Conservation (phyloP, 2,113 vertebrate species). For the Bubalus kerabau region DNA sequence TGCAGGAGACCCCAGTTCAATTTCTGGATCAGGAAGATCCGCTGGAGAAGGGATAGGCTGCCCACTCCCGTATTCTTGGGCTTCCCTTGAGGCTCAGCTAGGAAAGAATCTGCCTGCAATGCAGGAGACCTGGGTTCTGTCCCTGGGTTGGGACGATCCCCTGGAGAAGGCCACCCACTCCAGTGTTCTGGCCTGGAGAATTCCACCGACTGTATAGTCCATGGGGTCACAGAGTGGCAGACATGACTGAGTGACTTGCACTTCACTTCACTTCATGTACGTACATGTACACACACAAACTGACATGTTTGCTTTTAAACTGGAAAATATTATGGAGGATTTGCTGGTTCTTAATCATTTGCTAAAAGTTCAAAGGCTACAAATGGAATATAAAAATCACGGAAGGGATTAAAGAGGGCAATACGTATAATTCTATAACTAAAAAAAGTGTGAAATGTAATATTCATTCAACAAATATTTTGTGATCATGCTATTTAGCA, state of each 20-base stretch:
- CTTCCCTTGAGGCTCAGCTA: not conserved
- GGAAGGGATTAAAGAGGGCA: not conserved
- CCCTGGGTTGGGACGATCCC: fast-evolving
- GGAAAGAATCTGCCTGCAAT: not conserved
- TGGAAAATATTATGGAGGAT: not conserved
- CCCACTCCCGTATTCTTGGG: not conserved
- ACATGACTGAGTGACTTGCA: not conserved
- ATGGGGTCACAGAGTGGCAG: not conserved
- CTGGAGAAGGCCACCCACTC: not conserved
- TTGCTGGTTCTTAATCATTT: not conserved
- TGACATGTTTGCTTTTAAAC: not conserved
- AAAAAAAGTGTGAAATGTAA: not conserved
- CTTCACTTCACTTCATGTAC: not conserved
- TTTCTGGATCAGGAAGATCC: fast-evolving
- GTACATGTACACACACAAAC: not conserved
- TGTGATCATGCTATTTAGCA: not conserved
- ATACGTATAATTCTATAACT: not conserved
- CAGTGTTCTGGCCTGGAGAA: not conserved
- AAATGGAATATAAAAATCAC: not conserved
- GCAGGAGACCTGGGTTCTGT: not conserved
- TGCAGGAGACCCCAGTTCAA: not conserved
- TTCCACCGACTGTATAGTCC: not conserved
- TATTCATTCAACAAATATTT: not conserved
- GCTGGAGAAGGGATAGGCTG: not conserved
- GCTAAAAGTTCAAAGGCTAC: not conserved